phyloP scores from a whole-genome alignment of 2,797 vertebrate species.

The Enteromius radiatus region DNA sequence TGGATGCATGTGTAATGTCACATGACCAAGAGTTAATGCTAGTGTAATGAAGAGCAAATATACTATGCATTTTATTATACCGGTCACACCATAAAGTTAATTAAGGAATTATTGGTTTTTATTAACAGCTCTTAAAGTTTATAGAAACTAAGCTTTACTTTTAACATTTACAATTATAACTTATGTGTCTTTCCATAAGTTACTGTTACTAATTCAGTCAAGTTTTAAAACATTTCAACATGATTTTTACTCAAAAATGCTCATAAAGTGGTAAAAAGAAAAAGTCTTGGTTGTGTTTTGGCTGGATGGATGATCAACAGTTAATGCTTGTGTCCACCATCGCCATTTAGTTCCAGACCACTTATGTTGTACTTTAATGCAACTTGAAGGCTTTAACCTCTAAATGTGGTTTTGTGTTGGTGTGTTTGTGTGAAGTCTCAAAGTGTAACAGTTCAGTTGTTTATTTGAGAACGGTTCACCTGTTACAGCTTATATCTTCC shows the following conservation, averaged over 20 bases:
- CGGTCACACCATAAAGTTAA: background rate
- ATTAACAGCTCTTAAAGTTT: background rate
- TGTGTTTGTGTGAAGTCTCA: slow-evolving; percentile 22
- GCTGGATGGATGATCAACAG: background rate
- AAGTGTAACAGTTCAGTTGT: background rate
- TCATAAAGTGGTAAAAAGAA: background rate
- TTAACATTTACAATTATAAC: background rate
- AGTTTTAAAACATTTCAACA: background rate
- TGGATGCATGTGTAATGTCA: background rate
- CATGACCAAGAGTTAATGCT: background rate
- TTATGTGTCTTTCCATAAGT: background rate
- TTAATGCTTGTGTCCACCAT: background rate
- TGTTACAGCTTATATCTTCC: slow-evolving; percentile 6
- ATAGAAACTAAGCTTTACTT: background rate
- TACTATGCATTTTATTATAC: background rate
- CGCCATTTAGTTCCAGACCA: background rate
- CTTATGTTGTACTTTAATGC: background rate
- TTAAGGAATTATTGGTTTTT: background rate
- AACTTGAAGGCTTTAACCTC: slow-evolving; percentile 6
- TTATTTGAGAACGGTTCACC: slow-evolving; percentile 1
- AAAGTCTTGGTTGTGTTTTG: background rate
- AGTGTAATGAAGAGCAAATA: background rate
- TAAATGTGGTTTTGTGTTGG: slow-evolving; percentile 30
- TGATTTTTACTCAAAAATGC: background rate
- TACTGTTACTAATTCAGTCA: background rate